Base-by-base conservation (phyloP, 1,140 invertebrate genomes). In the Melanaphis sacchari region DNA sequence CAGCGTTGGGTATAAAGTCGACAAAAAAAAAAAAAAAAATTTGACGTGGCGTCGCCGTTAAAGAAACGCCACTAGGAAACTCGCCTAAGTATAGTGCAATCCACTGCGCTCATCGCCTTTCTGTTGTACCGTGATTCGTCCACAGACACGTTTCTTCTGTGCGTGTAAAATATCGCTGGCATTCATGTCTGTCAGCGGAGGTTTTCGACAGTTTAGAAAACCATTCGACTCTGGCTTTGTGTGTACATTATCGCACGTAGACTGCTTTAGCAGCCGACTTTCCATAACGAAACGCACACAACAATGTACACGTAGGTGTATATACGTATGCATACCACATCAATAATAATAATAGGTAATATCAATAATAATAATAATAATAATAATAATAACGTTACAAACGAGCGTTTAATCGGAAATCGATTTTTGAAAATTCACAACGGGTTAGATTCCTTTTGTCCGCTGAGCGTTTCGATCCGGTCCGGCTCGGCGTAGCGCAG, bases 331-430 rank as follows among this genome's bases (percentile, higher is more conserved):
- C 40, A 26, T 31, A 46, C 59, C 59, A n/a, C 59, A n/a, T 1
- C n/a, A 76, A 43, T 31, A 41, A 85, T 43, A 41, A 43, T 43
- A 31, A 31, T 7, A 22, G 31, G 22, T 41, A 59, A 90, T 90
- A 59, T 49, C 89, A 52, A 40, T 76, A 91, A 43, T 36, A n/a
- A 31, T 31, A 41, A 38, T 90, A 59, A 52, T 38, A 38, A 52
- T 15, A 26, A 40, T 41, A 2, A 41, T 21, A 9, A 41, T 81
- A 43, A 43, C 59, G 89, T 38, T 84, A 81, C 40, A 36, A 91
- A 92, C 43, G 43, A 82, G 76, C 76, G 76, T 92, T 82, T 49
- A 92, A 92, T 92, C 40, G 91, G 66, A 92, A 92, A 92, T 92
- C 24, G 91, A 92, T 82, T 92, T 92, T 82, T 26, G 41, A 82